Base-by-base conservation (phyloP, 1,140 invertebrate species). In the Monochamus saltuarius region DNA sequence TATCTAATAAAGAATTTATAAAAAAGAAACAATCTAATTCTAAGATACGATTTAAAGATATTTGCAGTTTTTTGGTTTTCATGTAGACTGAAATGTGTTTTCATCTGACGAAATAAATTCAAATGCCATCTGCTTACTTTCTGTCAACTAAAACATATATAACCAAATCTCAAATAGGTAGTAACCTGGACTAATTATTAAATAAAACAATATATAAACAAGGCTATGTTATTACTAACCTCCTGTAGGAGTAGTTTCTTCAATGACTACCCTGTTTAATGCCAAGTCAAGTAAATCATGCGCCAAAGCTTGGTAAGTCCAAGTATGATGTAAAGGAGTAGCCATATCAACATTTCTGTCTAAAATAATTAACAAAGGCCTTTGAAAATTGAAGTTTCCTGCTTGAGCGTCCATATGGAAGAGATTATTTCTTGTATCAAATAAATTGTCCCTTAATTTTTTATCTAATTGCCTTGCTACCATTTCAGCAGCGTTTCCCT, bases 261-360 rank as follows among this genome's bases (percentile, higher is more conserved):
- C 89, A 16, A 95, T 85, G 29, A 89, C 84, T 1, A 96, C 84
- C 61, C 92, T 78, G 78, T 99, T 99, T 45, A 98, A 79, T 16
- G 91, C 86, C 53, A 98, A 81, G 71, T 98, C 91, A 11, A 98
- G 76, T 1, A 98, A 89, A 83, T 99, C 97, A 78, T 99, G 96
- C 34, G 92, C 89, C 52, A 99, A 75, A 9, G 97, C 97, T 80
- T 98, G 95, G 78, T 99, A 99, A 1, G 96, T 99, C 98, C 98
- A 99, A 3, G 97, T 98, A 78, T 99, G 98, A 85, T 99, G 95
- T 59, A 99, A 79, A 37, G 95, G 95, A 13, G 97, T 99, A 0
- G 96, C 94, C 84, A 99, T 89, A 79, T 99, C 97, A 57, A 98
- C 84, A 79, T 93, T 96, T 59, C 98, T 82, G 78, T 99, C 98